Evolutionary conservation across 2,113 vertebrate species (phyloP).

Genomic region (Engraulis encrasicolus): DNA sequence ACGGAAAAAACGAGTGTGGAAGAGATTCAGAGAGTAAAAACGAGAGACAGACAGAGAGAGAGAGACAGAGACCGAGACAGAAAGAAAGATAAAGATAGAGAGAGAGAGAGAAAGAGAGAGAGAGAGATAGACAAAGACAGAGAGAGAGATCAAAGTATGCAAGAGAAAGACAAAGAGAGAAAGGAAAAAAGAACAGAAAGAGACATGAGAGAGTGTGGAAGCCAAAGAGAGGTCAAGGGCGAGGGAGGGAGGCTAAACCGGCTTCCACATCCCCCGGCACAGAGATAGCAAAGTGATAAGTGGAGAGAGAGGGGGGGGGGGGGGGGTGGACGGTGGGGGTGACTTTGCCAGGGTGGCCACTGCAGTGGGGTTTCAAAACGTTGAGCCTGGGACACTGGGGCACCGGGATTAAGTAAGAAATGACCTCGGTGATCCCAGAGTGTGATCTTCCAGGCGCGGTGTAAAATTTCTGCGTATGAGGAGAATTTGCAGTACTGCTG

Average conservation of each 20-base stretch:
- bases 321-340: not conserved
- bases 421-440: not conserved
- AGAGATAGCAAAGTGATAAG: too few species aligned
- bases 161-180: not conserved
- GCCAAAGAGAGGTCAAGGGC: not conserved
- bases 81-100: not conserved
- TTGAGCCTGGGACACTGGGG: not conserved
- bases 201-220: too few species aligned
- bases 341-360: not conserved
- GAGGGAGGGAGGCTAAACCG: not conserved
- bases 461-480: too few species aligned
- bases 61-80: not conserved
- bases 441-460: not conserved
- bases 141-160: not conserved
- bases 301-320: too few species aligned
- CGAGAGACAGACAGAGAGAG: not conserved
- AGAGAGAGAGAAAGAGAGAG: too few species aligned
- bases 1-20: not conserved
- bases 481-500: too few species aligned
- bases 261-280: not conserved
- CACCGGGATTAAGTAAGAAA: not conserved
- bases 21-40: too few species aligned
- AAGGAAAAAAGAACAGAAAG: not conserved
- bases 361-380: not conserved
- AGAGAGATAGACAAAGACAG: not conserved